Base-by-base conservation (phyloP, 2,888 invertebrate species). In the Scelioninae gen. 1 region DNA sequence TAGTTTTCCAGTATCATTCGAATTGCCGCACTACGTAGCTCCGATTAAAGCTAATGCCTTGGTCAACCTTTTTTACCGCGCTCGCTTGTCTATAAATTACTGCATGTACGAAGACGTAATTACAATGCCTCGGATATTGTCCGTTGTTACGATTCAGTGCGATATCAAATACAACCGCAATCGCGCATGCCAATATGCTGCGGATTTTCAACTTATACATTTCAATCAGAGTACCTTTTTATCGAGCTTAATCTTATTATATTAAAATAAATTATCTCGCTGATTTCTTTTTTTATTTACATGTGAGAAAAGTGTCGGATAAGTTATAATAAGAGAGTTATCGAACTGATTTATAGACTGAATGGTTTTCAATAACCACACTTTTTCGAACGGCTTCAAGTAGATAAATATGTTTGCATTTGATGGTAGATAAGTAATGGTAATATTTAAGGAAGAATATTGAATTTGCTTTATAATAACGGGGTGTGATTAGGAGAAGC, bases 21-120 rank as follows among this genome's bases (percentile, higher is more conserved):
- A 68, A 74, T 65, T 13, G 13, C 53, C 13, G 55, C 53, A 47
- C 60, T 84, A 71, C 72, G 49, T 71, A 56, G 71, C 58, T 69
- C 10, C 65, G 63, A 82, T 82, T 76, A 76, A 82, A 74, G 68
- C 74, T 80, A 80, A 80, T 75, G 71, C 40, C 75, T 34, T 40
- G 16, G 8, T 40, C 38, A 5, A 8, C 31, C 31, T 32, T 51
- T 72, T 31, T 45, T 6, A 32, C 31, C 5, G 53, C 31, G 32
- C 29, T 15, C 15, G 58, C 51, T 60, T 66, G 71, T 58, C 56
- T 69, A 53, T 47, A 72, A 82, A 76, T 72, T 72, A 65, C 77
- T 56, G 49, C 60, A 69, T 63, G 74, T 76, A 75, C 63, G 75
- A 62, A 62, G 76, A 71, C 65, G 72, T 72, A 76, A 82, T 82